Percentiles rank a stretch among this genome's conserved stretches.
These are phyloP conservation scores for Bos taurus DNA, from an alignment of 2,113 vertebrate genomes.

Conservation along the genomic window DNA sequence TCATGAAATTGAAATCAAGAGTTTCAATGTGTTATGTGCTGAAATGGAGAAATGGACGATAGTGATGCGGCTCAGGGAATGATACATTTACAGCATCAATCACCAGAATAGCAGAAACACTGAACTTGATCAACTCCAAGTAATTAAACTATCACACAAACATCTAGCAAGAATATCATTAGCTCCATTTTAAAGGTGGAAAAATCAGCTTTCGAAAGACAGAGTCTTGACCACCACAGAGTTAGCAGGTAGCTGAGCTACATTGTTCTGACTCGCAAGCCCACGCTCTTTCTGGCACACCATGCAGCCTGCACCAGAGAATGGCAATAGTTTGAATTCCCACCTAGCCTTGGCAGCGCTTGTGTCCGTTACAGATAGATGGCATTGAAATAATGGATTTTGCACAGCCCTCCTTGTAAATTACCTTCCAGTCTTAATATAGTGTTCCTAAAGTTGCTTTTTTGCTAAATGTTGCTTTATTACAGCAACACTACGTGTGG, in stretches of 20 bases:
- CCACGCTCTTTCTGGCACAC: neutral
- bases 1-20: neutral
- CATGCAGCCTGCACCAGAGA: neutral
- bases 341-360: neutral
- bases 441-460: constrained; percentile 37
- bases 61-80: neutral
- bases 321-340: constrained; percentile 22
- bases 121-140: neutral
- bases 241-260: neutral
- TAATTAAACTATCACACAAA: neutral
- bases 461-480: constrained; percentile 62
- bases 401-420: constrained; percentile 23
- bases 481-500: constrained; percentile 16
- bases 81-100: neutral
- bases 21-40: neutral
- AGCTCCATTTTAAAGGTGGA: neutral
- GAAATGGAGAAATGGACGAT: neutral
- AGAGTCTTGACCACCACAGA: neutral
- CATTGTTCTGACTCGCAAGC: neutral
- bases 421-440: constrained; percentile 40
- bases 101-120: neutral
- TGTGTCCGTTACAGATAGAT: neutral
- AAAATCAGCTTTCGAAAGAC: neutral
- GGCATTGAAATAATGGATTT: constrained; percentile 27
- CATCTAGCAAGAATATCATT: neutral